These are phyloP conservation scores for Aramus guarauna DNA, from an alignment of 2,113 vertebrate genomes.

Conservation along the genomic window DNA sequence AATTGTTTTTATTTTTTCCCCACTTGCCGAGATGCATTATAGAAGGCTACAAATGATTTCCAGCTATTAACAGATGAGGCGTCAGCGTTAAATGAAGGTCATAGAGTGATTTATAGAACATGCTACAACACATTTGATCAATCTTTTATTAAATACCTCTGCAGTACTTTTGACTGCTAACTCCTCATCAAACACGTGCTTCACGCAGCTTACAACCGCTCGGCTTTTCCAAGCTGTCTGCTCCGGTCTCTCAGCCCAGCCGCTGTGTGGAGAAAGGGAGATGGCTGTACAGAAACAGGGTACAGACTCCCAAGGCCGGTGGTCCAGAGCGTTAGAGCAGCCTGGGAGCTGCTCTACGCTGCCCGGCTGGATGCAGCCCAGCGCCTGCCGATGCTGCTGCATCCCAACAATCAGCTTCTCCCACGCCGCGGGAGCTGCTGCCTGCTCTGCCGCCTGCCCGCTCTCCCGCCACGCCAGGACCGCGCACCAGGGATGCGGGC, in stretches of 20 bases:
- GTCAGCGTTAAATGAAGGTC: not conserved
- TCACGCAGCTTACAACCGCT: not conserved
- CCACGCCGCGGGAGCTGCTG: not conserved
- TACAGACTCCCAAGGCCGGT: too few species aligned
- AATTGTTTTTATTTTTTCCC: not conserved
- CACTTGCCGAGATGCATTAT: not conserved
- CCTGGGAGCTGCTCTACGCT: not conserved
- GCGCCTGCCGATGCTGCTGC: not conserved
- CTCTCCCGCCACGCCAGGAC: not conserved
- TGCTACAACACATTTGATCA: not conserved
- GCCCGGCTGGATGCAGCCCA: not conserved
- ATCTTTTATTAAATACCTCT: not conserved
- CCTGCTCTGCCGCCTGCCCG: not conserved
- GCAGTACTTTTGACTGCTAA: not conserved
- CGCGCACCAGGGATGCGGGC: rapidly evolving
- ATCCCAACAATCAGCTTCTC: not conserved
- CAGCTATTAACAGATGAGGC: not conserved
- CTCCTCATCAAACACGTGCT: not conserved
- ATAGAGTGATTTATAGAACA: not conserved
- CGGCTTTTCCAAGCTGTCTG: not conserved
- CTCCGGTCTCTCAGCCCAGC: not conserved
- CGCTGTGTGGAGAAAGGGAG: rapidly evolving
- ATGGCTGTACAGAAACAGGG: not conserved
- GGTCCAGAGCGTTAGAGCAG: not conserved
- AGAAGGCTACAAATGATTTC: not conserved